These are phyloP conservation scores for Anguilla marmorata DNA, from an alignment of 2,797 vertebrate species.

Conservation along the genomic window DNA sequence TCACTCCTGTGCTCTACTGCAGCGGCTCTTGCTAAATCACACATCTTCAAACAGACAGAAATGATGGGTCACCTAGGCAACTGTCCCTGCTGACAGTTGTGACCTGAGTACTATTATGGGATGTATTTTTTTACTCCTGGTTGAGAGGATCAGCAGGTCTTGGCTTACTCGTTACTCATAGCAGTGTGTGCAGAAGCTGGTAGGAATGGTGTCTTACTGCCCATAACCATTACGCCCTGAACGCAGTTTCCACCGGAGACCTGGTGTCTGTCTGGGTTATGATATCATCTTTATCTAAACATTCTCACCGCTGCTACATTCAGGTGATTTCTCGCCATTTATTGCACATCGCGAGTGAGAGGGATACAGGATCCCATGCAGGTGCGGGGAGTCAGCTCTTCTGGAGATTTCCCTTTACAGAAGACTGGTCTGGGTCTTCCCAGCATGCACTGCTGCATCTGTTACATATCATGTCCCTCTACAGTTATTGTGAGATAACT, in stretches of 20 bases:
- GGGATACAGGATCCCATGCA: background rate
- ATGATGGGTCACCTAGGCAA: conserved; percentile 42
- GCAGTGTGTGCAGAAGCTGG: conserved; percentile 33
- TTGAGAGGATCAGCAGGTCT: conserved; percentile 30
- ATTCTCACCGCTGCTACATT: background rate
- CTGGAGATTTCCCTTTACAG: background rate
- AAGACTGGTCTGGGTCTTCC: background rate
- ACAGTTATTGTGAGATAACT: background rate
- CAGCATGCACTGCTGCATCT: background rate
- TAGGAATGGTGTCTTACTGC: too few relatives aligned
- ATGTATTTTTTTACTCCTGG: conserved; percentile 46
- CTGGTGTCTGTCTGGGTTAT: background rate
- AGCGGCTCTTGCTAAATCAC: background rate
- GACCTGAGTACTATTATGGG: conserved; percentile 23
- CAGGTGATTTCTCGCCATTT: background rate
- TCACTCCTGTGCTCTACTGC: background rate
- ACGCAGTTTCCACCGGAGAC: background rate
- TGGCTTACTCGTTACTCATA: conserved; percentile 39
- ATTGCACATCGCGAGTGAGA: background rate
- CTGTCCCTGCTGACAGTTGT: conserved; percentile 18
- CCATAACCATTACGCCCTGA: too few relatives aligned
- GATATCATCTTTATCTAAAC: background rate
- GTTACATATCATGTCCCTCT: background rate
- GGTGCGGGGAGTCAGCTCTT: background rate
- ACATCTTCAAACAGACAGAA: background rate